Evolutionary conservation across 2,888 invertebrate species (phyloP), one percentile per base, ranked within the genome.

Genomic region (Pherbina coryleti): DNA sequence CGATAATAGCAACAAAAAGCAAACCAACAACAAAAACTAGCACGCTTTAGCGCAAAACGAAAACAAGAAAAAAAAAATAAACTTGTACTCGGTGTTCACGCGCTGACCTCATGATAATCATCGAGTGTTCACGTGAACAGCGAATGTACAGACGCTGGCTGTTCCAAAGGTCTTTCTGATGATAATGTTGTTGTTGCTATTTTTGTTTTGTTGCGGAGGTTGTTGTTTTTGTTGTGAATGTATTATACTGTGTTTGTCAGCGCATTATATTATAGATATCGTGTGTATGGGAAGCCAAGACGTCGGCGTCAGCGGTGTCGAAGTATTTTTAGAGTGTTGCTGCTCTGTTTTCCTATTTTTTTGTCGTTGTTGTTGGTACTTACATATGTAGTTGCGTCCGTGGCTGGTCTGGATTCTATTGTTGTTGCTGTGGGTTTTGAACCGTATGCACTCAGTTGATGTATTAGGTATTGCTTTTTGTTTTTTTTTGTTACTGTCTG

Each of bases 71-170:
- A 5, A 55, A 17, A 53, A 55, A n/a, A 64, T 34, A 64, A 31
- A 64, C 93, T 93, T 93, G 94, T 79, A 73, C 81, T 82, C 83
- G 82, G 72, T 79, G 82, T 92, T 93, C 96, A 96, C 93, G 93
- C 94, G 92, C 91, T 90, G 90, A 90, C 91, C 92, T 94, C 95
- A 94, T 96, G 96, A 92, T 92, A 92, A 90, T 90, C 91, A 93
- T 93, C 92, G 93, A 88, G 87, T 89, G 89, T 90, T 91, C 90
- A 91, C 93, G 93, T 93, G 93, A 92, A 89, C 89, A 89, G 84
- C 84, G 79, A 82, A 90, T 89, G 85, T 91, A 78, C 78, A 67
- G 25, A 51, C 62, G 67, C 4, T 53, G 31, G 51, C 72, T 84
- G 85, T 84, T 85, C 72, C 67, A 85, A 84, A 81, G 81, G 77